Evolutionary conservation across 2,797 vertebrate genomes (phyloP).

Genomic region (Uromys caudimaculatus): DNA sequence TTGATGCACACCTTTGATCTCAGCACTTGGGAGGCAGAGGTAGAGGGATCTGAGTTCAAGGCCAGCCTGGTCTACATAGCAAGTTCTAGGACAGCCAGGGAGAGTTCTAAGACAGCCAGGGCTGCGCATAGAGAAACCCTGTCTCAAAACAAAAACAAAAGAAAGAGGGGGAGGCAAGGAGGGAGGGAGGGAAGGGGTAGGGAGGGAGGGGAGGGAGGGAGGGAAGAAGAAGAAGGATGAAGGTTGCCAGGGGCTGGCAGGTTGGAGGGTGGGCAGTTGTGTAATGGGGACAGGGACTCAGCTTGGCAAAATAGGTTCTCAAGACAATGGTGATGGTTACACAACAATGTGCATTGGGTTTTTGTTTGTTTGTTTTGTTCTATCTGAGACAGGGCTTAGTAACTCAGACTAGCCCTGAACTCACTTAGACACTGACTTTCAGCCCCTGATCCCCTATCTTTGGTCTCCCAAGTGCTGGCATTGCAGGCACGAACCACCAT

Average conservation of each 20-base stretch:
- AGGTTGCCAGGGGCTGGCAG: too few species aligned
- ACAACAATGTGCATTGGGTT: rapidly evolving
- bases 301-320: not conserved
- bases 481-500: not conserved
- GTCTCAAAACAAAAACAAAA: not conserved
- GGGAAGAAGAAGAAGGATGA: not conserved
- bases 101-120: not conserved
- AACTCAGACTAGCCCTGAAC: not conserved
- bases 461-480: not conserved
- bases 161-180: not conserved
- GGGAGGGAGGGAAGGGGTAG: too few species aligned
- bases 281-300: not conserved
- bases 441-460: not conserved
- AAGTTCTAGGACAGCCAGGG: not conserved
- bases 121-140: not conserved
- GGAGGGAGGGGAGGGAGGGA: too few species aligned
- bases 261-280: too few species aligned
- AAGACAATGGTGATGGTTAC: not conserved
- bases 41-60: not conserved
- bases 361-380: not conserved
- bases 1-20: not conserved
- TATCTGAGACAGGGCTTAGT: not conserved
- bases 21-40: not conserved
- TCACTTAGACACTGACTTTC: not conserved
- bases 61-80: not conserved